Percentiles rank a stretch among this genome's conserved stretches.
Evolutionary conservation across 2,888 invertebrate species (phyloP).

Genomic region (Cryptus viduatorius): DNA sequence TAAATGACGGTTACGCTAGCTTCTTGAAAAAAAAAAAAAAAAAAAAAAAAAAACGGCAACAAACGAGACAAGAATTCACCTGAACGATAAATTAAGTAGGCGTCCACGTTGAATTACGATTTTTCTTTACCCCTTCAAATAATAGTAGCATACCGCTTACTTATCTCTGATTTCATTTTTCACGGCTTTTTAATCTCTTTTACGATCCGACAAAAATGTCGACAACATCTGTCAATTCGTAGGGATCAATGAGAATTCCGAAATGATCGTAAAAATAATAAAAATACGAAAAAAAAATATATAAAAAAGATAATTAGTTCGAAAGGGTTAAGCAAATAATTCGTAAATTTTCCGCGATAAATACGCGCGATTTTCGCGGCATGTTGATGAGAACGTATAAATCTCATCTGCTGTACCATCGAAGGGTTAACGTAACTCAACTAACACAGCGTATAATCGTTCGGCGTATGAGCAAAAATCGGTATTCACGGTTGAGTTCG

Average conservation of each 20-base stretch:
- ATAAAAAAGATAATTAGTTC: neutral
- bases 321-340: no score
- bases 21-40: conserved; percentile 21
- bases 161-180: neutral
- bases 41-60: conserved; percentile 3
- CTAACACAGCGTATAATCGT: conserved; percentile 17
- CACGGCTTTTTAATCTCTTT: neutral
- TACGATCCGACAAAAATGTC: no score
- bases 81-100: neutral
- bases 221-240: no score
- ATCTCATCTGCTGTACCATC: neutral
- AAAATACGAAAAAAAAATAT: neutral
- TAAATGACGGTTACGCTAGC: conserved; percentile 12
- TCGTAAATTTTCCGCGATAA: no score
- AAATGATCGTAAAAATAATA: no score
- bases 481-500: conserved; percentile 40
- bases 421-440: conserved; percentile 4
- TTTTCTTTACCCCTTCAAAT: neutral
- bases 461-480: conserved; percentile 16
- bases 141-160: no score
- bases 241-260: no score
- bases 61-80: neutral
- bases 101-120: neutral
- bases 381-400: neutral
- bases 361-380: no score